These are phyloP conservation scores for Hylia prasina DNA, from an alignment of 2,113 vertebrate species.

Conservation along the genomic window DNA sequence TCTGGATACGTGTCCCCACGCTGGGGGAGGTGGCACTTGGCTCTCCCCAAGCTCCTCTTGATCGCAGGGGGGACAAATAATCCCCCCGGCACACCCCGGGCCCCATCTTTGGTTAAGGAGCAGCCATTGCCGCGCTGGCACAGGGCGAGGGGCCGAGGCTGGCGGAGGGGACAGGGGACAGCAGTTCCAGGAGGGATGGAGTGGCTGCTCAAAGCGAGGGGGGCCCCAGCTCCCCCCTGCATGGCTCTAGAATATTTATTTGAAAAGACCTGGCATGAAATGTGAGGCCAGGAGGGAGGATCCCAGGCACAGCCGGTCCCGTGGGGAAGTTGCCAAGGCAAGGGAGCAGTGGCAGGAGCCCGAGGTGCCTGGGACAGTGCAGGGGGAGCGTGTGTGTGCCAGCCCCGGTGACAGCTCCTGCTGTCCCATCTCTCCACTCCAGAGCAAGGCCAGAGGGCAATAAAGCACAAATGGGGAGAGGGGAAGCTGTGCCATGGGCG, in stretches of 20 bases:
- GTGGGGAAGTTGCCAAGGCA: accelerated
- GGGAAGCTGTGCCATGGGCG: background rate
- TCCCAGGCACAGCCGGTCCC: background rate
- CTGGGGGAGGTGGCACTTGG: background rate
- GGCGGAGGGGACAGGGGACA: background rate
- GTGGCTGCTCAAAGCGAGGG: background rate
- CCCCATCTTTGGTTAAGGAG: slow-evolving; percentile 50
- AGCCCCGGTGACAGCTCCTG: background rate
- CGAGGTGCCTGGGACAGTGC: background rate
- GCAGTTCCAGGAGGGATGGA: background rate
- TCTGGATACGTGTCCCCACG: background rate
- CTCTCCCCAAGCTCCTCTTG: background rate
- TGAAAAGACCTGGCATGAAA: slow-evolving; percentile 17
- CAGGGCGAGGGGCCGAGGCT: background rate
- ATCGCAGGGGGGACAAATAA: background rate
- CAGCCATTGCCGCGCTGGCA: background rate
- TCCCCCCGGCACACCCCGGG: background rate
- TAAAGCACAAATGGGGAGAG: background rate
- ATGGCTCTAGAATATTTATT: slow-evolving; percentile 37
- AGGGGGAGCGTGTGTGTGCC: background rate
- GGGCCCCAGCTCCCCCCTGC: background rate
- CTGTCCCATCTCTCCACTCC: background rate
- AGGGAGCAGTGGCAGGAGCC: background rate
- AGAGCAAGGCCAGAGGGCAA: background rate
- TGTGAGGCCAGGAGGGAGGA: background rate